A percentile compares a stretch with the other conserved stretches of the same genome.
Evolutionary conservation across 2,888 invertebrate genomes (phyloP).

Genomic region (Linnaemya vulpina): DNA sequence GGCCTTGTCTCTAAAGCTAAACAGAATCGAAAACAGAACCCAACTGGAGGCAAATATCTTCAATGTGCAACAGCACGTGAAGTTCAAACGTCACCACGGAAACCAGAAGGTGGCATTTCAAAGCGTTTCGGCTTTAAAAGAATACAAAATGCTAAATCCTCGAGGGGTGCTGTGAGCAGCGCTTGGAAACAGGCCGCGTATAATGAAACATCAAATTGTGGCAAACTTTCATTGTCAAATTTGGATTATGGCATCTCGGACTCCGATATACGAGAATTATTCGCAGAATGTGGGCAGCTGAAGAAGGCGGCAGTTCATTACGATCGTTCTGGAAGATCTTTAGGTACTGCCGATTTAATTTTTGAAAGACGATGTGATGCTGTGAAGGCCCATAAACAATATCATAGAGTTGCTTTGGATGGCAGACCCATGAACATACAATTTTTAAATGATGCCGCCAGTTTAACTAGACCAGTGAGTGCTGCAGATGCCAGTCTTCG

Average conservation of each 20-base stretch:
- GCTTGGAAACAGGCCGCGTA: slow-evolving; percentile 99
- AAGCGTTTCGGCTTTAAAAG: slow-evolving; percentile 76
- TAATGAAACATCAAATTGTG: slow-evolving; percentile 86
- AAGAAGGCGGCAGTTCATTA: slow-evolving; percentile 98
- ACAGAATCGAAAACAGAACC: no score
- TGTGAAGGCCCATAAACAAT: slow-evolving; percentile 98
- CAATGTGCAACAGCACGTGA: no score
- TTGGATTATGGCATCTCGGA: slow-evolving; percentile 98
- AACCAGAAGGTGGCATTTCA: no score
- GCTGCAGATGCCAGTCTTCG: slow-evolving; percentile 56
- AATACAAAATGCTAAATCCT: slow-evolving; percentile 84
- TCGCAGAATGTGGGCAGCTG: slow-evolving; percentile 97
- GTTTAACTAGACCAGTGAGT: slow-evolving; percentile 78
- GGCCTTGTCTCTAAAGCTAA: no score
- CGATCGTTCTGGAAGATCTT: slow-evolving; percentile 97
- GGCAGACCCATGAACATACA: slow-evolving; percentile 98
- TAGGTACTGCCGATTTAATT: slow-evolving; percentile 97
- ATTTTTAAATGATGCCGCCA: slow-evolving; percentile 91
- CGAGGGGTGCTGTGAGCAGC: slow-evolving; percentile 92
- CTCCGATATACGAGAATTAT: slow-evolving; percentile 97
- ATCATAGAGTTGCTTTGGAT: slow-evolving; percentile 98
- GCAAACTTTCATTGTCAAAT: slow-evolving; percentile 97
- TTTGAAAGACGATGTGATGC: slow-evolving; percentile 97
- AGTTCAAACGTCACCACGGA: no score
- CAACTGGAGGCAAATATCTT: no score